Evolutionary conservation across 1,140 invertebrate species (phyloP).

Genomic region (Pogonognathellus flavescens): DNA sequence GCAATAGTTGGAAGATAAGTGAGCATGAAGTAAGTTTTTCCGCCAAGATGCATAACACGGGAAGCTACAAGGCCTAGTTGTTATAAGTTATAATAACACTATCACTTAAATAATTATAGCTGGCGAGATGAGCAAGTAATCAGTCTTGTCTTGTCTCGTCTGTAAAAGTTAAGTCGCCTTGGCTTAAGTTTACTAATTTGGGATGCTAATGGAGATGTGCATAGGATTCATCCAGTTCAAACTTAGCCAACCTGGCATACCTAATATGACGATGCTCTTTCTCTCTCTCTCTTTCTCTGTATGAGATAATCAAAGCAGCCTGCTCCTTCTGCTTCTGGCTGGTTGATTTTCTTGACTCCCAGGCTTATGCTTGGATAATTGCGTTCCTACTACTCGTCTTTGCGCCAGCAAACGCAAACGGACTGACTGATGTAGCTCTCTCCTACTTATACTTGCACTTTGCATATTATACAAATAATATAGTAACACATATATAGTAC

Average conservation of each 20-base stretch:
- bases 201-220: constrained; percentile 31
- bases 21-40: constrained; percentile 26
- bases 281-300: too few species aligned
- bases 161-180: constrained; percentile 13
- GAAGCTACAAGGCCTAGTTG: not conserved
- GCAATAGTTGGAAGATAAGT: constrained; percentile 29
- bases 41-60: constrained; percentile 16
- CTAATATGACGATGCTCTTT: not conserved
- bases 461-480: too few species aligned
- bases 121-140: constrained; percentile 11
- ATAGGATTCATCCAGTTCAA: constrained; percentile 5
- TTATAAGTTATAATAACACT: constrained; percentile 1
- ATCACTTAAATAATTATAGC: not conserved
- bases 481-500: too few species aligned
- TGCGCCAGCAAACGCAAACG: not conserved
- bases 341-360: constrained; percentile 14
- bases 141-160: constrained; percentile 19
- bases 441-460: too few species aligned
- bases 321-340: constrained; percentile 13
- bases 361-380: constrained; percentile 19
- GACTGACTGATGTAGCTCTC: too few species aligned
- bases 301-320: not conserved
- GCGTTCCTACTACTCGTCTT: constrained; percentile 1
- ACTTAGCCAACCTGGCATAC: not conserved
- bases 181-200: constrained; percentile 42